Base-by-base conservation (phyloP, 2,888 invertebrate species). In the Cremastobaeus sp. region DNA sequence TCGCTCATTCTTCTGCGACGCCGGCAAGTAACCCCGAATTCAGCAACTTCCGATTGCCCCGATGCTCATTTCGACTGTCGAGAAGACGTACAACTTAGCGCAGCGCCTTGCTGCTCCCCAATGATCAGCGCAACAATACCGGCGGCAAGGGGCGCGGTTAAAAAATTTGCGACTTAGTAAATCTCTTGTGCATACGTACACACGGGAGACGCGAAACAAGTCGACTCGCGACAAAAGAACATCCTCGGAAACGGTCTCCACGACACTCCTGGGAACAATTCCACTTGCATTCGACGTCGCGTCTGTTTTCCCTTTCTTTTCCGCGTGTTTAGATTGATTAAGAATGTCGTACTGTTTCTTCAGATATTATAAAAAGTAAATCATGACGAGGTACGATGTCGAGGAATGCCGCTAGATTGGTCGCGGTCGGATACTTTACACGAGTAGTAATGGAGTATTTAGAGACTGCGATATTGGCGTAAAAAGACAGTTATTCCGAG, bases 181-280 rank as follows among this genome's bases (percentile, higher is more conserved):
- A 62, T 70, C 60, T 62, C 20, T 57, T 50, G 41, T 37, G 43
- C 39, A 55, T 62, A 62, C 47, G 20, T 37, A 43, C 57, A 32
- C 28, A 54, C 39, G 21, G 20, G 6, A 18, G 48, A 47, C 14
- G 37, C 62, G 39, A 55, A 70, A 48, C 57, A 71, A 57, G 57
- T 45, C 11, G 55, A 48, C 54, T 43, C 54, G 52, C 54, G 48
- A 47, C 35, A 15, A 55, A 48, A 8, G 39, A 54, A 65, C 43
- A 65, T 34, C 41, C 60, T 47, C 41, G 12, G 60, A 59, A 71
- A 66, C 47, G 8, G 72, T 14, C 41, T 52, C 79, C 84, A 86
- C 83, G 80, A 81, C 81, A 79, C 86, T 77, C 85, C 54, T 52
- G 85, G 85, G 86, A 82, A 86, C 85, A 85, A 85, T 86, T 83